Base-by-base conservation (phyloP, 2,797 vertebrate genomes). In the Yasuhikotakia modesta region DNA sequence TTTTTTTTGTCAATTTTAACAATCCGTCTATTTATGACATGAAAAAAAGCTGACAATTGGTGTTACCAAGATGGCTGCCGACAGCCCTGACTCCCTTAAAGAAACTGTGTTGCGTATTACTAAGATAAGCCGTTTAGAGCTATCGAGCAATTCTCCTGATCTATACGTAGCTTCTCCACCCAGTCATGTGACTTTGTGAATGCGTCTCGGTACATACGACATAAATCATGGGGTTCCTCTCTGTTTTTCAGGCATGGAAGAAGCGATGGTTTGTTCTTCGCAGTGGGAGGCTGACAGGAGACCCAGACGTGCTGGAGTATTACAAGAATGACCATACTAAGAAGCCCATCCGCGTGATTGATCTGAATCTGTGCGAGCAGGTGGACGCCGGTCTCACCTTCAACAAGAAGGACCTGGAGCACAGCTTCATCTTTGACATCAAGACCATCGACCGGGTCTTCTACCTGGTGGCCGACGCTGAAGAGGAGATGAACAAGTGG, bases 401-500 rank as follows among this genome's bases (percentile, higher is more conserved):
- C 88, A 95, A 96, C 92, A 99, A 98, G 87, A 99, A 99, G 87
- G 98, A 99, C 84, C 94, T 99, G 93, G 98, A 99, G 92, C 95
- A 98, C 93, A 99, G 97, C 92, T 99, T 96, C 88, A 99, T 99
- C 89, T 99, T 99, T 78, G 97, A 99, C 89, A 99, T 99, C 91
- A 98, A 97, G 93, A 99, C 98, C 85, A 95, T 99, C 58, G 98
- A 99, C 89, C 94, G 97, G 57, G 90, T 98, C 86, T 99, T 99
- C 92, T 99, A 99, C 92, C 90, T 99, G 90, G 98, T 99, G 85
- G 98, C 98, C 24, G 98, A 99, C 92, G 98, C 96, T 0, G 98
- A 99, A 87, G 96, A 99, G 82, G 98, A 99, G 85, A 99, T 99
- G 98, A 99, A 99, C 92, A 99, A 98, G 96, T 99, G 97, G 97